phyloP scores from a whole-genome alignment of 2,888 invertebrate genomes.

The Brachylomia viminalis region DNA sequence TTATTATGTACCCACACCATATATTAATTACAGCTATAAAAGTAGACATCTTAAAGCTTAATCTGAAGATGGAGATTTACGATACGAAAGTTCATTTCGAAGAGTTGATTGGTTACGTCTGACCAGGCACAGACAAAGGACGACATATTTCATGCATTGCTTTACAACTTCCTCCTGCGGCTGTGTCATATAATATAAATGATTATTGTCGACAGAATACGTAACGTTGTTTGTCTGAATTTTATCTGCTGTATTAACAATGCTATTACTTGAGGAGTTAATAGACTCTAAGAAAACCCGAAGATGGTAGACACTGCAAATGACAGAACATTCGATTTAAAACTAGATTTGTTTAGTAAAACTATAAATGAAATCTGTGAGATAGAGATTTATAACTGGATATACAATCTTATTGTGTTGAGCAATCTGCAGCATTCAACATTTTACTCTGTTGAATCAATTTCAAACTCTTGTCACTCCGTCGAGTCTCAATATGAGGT shows the following conservation, averaged over 20 bases:
- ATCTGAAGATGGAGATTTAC: slow-evolving; percentile 26
- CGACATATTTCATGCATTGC: slow-evolving; percentile 42
- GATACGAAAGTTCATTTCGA: slow-evolving; percentile 37
- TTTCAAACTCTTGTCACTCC: not conserved
- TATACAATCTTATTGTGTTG: too few species aligned
- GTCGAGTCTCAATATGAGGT: not conserved
- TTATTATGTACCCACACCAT: too few species aligned
- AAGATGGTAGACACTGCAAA: not conserved
- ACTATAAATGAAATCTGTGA: not conserved
- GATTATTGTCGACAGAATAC: slow-evolving; percentile 18
- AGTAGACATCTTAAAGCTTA: too few species aligned
- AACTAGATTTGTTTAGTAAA: not conserved
- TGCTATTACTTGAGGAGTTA: not conserved
- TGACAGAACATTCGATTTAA: not conserved
- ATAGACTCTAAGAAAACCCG: slow-evolving; percentile 1
- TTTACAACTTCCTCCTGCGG: slow-evolving; percentile 47
- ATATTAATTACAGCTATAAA: too few species aligned
- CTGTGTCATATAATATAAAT: slow-evolving; percentile 31
- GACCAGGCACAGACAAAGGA: slow-evolving; percentile 67
- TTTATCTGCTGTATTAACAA: not conserved
- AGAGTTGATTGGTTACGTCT: slow-evolving; percentile 62
- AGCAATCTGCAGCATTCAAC: too few species aligned
- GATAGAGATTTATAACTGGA: not conserved
- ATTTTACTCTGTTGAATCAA: not conserved
- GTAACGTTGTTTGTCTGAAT: slow-evolving; percentile 9